Evolutionary conservation across 2,888 invertebrate genomes (phyloP).

Genomic region (Agrotis segetum): DNA sequence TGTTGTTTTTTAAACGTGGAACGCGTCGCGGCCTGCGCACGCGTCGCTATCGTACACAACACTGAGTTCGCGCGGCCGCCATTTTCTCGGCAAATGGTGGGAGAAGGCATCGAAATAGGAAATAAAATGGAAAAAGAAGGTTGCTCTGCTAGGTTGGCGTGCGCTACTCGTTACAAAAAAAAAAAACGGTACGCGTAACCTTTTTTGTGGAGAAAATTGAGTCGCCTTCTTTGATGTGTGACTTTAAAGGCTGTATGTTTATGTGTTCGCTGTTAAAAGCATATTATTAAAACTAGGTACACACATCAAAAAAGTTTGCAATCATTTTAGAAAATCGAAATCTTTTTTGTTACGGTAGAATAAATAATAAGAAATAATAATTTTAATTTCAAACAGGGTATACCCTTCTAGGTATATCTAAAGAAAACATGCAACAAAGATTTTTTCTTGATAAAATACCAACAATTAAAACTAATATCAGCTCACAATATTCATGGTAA

Average conservation of each 20-base stretch:
- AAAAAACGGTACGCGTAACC: conserved; percentile 48
- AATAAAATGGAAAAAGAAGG: conserved; percentile 82
- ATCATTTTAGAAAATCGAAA: too few relatives aligned
- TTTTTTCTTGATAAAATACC: too few relatives aligned
- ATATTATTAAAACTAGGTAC: not conserved
- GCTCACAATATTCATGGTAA: too few relatives aligned
- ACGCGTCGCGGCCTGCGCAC: conserved; percentile 78
- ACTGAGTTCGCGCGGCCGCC: conserved; percentile 81
- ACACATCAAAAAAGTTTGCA: too few relatives aligned
- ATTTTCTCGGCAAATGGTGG: conserved; percentile 84
- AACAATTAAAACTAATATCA: too few relatives aligned
- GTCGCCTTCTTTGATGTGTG: conserved; percentile 30
- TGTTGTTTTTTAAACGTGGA: conserved; percentile 64
- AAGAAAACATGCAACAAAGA: too few relatives aligned
- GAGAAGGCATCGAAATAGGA: conserved; percentile 82
- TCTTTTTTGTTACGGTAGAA: too few relatives aligned
- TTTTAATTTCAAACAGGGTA: too few relatives aligned
- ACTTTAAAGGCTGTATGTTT: conserved; percentile 14
- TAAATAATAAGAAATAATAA: too few relatives aligned
- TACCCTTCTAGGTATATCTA: too few relatives aligned
- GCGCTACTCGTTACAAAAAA: conserved; percentile 64
- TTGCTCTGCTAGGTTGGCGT: conserved; percentile 68
- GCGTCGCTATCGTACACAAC: conserved; percentile 82
- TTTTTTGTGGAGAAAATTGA: conserved; percentile 50
- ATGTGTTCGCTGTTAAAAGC: conserved; percentile 13